Evolutionary conservation across 2,113 vertebrate genomes (phyloP).

Genomic region (Oenanthe melanoleuca): DNA sequence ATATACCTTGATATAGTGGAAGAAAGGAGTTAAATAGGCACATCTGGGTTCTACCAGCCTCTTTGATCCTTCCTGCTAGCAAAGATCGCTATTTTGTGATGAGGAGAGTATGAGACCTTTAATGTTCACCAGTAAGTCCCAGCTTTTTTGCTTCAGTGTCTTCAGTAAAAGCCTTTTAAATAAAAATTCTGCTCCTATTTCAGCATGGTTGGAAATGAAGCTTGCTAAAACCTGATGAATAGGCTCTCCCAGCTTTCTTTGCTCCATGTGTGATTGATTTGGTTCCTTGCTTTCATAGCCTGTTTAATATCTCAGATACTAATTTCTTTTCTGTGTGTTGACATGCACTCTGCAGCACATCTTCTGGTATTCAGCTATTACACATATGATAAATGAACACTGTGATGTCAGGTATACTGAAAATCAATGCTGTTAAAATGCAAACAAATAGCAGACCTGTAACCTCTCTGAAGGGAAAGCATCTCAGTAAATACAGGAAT

Average conservation of each 20-base stretch:
- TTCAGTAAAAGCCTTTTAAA: not conserved
- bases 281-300: not conserved
- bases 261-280: not conserved
- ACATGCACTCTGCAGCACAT: not conserved
- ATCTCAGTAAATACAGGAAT: conserved; percentile 17
- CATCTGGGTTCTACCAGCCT: not conserved
- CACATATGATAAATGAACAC: not conserved
- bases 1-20: not conserved
- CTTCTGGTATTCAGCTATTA: not conserved
- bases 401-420: not conserved
- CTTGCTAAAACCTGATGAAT: not conserved
- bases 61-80: not conserved
- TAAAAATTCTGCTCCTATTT: not conserved
- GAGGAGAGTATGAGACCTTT: not conserved
- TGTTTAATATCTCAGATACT: not conserved
- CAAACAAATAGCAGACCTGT: conserved; percentile 19
- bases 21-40: not conserved
- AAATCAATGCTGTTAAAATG: conserved; percentile 38
- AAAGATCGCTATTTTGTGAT: not conserved
- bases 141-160: not conserved
- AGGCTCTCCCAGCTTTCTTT: not conserved
- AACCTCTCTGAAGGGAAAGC: conserved; percentile 24
- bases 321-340: conserved; percentile 11
- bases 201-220: not conserved
- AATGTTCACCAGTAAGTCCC: not conserved